These are phyloP conservation scores for Netelia melanura DNA, from an alignment of 2,888 invertebrate species.

Conservation along the genomic window DNA sequence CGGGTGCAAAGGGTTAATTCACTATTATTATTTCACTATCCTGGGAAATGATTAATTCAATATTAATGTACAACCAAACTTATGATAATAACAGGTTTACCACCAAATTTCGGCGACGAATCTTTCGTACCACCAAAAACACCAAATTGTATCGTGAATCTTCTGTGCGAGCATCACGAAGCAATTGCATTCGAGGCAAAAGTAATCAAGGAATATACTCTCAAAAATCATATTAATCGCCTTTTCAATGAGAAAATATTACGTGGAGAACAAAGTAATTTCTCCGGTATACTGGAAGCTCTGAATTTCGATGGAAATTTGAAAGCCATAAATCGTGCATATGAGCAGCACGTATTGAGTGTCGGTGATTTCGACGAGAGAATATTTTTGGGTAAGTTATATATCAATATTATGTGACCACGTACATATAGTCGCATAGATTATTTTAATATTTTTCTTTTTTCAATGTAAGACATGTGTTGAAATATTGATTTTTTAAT, in stretches of 20 bases:
- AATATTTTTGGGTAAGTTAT: slow-evolving; percentile 93
- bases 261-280: slow-evolving; percentile 89
- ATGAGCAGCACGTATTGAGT: slow-evolving; percentile 95
- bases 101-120: slow-evolving; percentile 88
- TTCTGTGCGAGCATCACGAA: slow-evolving; percentile 92
- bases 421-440: too few relatives aligned
- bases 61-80: background rate
- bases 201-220: slow-evolving; percentile 95
- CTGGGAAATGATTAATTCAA: too few relatives aligned
- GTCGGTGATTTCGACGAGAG: slow-evolving; percentile 98
- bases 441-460: background rate
- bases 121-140: slow-evolving; percentile 87
- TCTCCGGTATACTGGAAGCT: slow-evolving; percentile 92
- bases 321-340: slow-evolving; percentile 93
- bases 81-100: slow-evolving; percentile 87
- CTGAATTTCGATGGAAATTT: slow-evolving; percentile 94
- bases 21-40: too few relatives aligned
- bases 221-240: slow-evolving; percentile 91
- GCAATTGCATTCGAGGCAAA: slow-evolving; percentile 95
- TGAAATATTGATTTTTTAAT: too few relatives aligned
- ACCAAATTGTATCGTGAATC: slow-evolving; percentile 93
- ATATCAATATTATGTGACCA: background rate
- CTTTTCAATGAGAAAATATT: slow-evolving; percentile 91
- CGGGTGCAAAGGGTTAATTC: too few relatives aligned
- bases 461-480: background rate